These are phyloP conservation scores for Corbicula japonica DNA, from an alignment of 2,888 invertebrate species.

Conservation along the genomic window DNA sequence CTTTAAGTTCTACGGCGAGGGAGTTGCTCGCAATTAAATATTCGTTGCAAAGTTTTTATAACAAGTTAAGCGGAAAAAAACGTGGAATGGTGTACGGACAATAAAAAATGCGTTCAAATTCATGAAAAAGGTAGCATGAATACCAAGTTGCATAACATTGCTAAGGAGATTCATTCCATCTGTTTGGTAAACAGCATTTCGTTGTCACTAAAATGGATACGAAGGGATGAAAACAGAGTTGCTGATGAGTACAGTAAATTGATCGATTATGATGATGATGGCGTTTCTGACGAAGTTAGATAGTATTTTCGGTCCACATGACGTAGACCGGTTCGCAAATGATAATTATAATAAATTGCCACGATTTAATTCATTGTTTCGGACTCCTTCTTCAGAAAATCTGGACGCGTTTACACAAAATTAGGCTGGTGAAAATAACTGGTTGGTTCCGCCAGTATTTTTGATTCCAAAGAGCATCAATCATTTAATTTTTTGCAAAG, in stretches of 20 bases:
- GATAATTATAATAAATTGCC: slow-evolving; percentile 1
- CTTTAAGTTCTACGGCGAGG: background rate
- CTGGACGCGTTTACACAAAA: slow-evolving; percentile 16
- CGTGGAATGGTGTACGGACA: slow-evolving; percentile 14
- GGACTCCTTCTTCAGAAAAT: slow-evolving; percentile 8
- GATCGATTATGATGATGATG: slow-evolving; percentile 29
- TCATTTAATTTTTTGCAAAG: slow-evolving; percentile 10
- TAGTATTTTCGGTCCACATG: slow-evolving; percentile 18
- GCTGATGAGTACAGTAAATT: slow-evolving; percentile 13
- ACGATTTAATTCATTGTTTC: slow-evolving; percentile 14
- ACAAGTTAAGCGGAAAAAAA: background rate
- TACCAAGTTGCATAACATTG: background rate
- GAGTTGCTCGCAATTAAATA: slow-evolving; percentile 12
- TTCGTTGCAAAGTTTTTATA: slow-evolving; percentile 5
- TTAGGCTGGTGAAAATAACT: slow-evolving; percentile 10
- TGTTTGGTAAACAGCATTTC: slow-evolving; percentile 4
- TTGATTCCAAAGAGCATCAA: slow-evolving; percentile 12
- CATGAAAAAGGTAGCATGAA: slow-evolving; percentile 11
- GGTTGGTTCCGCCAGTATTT: slow-evolving; percentile 24
- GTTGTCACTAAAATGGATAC: background rate
- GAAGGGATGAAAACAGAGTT: slow-evolving; percentile 2
- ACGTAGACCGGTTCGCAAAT: slow-evolving; percentile 14
- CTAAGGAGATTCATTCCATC: slow-evolving; percentile 5
- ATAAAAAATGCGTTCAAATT: slow-evolving; percentile 14
- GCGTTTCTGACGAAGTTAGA: slow-evolving; percentile 4